These are phyloP conservation scores for Morphnarchus princeps DNA, from an alignment of 2,113 vertebrate genomes.

Conservation along the genomic window DNA sequence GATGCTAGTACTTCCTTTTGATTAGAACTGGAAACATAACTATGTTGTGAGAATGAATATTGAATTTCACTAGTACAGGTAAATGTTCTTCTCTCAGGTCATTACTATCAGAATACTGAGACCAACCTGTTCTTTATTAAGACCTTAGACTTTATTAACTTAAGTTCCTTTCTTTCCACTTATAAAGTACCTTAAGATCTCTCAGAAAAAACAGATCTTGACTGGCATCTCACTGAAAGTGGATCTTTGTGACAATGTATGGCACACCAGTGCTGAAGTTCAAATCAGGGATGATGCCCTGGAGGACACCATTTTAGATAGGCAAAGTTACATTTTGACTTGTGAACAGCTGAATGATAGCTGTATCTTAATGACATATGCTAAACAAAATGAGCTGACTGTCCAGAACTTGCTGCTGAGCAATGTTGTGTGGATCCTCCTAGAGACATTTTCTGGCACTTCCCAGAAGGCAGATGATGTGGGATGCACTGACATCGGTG, in stretches of 20 bases:
- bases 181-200: not conserved
- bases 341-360: not conserved
- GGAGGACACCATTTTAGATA: not conserved
- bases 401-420: not conserved
- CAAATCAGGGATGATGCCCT: not conserved
- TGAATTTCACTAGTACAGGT: not conserved
- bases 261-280: not conserved
- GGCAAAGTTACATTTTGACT: not conserved
- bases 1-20: not conserved
- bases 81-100: not conserved
- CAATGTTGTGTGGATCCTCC: not conserved
- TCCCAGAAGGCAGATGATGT: not conserved
- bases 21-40: not conserved
- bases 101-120: not conserved
- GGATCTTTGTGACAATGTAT: not conserved
- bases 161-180: not conserved
- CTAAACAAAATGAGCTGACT: not conserved
- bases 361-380: not conserved
- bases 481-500: not conserved
- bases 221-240: not conserved
- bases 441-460: not conserved
- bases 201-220: not conserved
- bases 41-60: not conserved
- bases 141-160: not conserved
- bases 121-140: not conserved